phyloP scores from a whole-genome alignment of 2,888 invertebrate genomes.

The Fragum sueziense region DNA sequence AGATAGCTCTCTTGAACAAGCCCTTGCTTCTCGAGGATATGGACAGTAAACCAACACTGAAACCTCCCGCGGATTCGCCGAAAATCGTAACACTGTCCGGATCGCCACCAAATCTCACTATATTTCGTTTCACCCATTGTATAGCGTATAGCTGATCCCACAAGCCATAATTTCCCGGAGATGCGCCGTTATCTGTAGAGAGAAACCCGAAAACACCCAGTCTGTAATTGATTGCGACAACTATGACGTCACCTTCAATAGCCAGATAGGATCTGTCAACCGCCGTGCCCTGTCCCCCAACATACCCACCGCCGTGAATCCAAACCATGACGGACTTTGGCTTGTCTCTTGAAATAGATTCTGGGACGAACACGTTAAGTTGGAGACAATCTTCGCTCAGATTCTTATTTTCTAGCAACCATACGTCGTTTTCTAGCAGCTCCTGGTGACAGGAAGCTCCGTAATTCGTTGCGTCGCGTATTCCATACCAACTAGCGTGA shows the following conservation, averaged over 20 bases:
- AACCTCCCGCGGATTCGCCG: constrained; percentile 69
- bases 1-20: constrained; percentile 64
- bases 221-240: constrained; percentile 68
- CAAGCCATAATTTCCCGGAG: constrained; percentile 64
- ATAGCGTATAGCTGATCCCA: constrained; percentile 68
- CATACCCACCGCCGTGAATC: constrained; percentile 70
- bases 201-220: constrained; percentile 69
- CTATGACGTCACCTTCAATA: constrained; percentile 61
- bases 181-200: constrained; percentile 49
- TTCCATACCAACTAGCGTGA: constrained; percentile 34
- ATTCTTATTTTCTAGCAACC: constrained; percentile 49
- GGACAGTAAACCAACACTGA: constrained; percentile 61
- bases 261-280: constrained; percentile 63
- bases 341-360: constrained; percentile 17
- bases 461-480: constrained; percentile 45
- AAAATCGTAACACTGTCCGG: constrained; percentile 59
- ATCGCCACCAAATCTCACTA: constrained; percentile 66
- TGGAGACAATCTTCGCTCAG: constrained; percentile 68
- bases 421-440: constrained; percentile 52
- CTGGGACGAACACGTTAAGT: constrained; percentile 65
- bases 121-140: constrained; percentile 67
- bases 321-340: constrained; percentile 66
- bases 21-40: constrained; percentile 56
- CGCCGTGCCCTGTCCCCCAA: constrained; percentile 56
- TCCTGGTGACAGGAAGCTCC: constrained; percentile 63